Base-by-base conservation (phyloP, 2,797 vertebrate species). In the Thamnophis elegans region DNA sequence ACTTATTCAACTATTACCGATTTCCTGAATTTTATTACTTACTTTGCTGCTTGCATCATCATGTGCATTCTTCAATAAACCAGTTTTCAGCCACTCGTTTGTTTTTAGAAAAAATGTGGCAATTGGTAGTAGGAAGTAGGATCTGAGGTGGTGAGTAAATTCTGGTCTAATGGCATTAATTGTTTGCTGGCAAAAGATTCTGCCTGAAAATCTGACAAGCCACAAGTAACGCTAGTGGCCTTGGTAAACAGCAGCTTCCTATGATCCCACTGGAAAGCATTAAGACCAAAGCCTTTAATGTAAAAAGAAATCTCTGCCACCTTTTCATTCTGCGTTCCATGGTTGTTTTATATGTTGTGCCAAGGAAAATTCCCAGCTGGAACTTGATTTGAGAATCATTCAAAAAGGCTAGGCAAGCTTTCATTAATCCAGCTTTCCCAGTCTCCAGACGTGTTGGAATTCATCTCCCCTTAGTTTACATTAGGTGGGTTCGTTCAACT, bases 351-450 rank as follows among this genome's bases (percentile, higher is more conserved):
- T 20, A 53, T 62, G 47, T 68, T 51, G 58, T 90, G 93, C 59
- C 14, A 51, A 20, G 88, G 25, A 58, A 53, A 94, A 95, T 91
- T 12, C 73, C 62, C 87, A 90, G 78, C 87, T 93, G 82, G 68
- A 93, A 89, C 87, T 89, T 90, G 92, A 54, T 53, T 94, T 94
- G 78, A 87, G 93, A 94, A 91, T 56, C 68, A 53, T 3, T 85
- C 68, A 65, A 93, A 65, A 51, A 93, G 55, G 56, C 93, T 90
- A 47, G 95, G 91, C 85, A 14, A 85, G 51, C 91, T 90, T 85
- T 85, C 87, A 92, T 82, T 82, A 82, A 47, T 82, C 20, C 73
- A 82, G 73, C 20, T 82, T 47, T 82, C 73, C 73, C 73, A 47
- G 10, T 82, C 36, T 82, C 36, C 73, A 82, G 20, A 82, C 36